Base-by-base conservation (phyloP, 2,888 invertebrate genomes). In the Volucella inflata region DNA sequence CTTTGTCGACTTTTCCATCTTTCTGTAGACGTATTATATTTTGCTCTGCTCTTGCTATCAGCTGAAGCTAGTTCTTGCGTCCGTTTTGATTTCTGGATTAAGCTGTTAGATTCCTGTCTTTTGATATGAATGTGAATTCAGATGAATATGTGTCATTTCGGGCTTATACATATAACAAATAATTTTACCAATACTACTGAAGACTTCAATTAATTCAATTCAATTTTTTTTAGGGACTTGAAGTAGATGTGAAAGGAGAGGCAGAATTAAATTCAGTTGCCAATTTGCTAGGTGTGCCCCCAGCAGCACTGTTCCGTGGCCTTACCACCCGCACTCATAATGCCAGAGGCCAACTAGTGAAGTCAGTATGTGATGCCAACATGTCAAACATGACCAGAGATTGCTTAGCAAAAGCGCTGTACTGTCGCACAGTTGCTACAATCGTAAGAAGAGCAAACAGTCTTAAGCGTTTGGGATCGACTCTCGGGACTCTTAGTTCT, bases 371-470 rank as follows among this genome's bases (percentile, higher is more conserved):
- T 90, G 96, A 97, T 90, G 95, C 96, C n/a, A 95, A 96, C 88
- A 95, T 96, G 94, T 97, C 97, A 11, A 96, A 97, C 90, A 95
- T 95, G 94, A 96, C 96, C n/a, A 94, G 98, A 88, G 97, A 98
- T 93, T 96, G 97, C 79, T 93, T 98, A 88, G 97, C 98, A 42
- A 97, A 97, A 92, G 98, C 98, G 16, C 94, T 98, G 42, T 98
- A 98, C 92, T 98, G 97, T 91, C 96, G 98, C 88, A 98, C 98
- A 10, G 97, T 98, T 16, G 97, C 97, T 16, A 98, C 98, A 21
- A 98, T 98, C 89, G 97, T 98, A 38, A 94, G 98, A 44, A 94
- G 98, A 89, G 98, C 98, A 71, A 98, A 98, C 92, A 98, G 97
- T 89, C 93, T 98, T 44, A 97, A 98, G 92, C 94, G 92, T 0